Percentiles rank a stretch among this genome's conserved stretches.
These are phyloP conservation scores for Watsonalla binaria DNA, from an alignment of 2,888 invertebrate genomes.

Conservation along the genomic window DNA sequence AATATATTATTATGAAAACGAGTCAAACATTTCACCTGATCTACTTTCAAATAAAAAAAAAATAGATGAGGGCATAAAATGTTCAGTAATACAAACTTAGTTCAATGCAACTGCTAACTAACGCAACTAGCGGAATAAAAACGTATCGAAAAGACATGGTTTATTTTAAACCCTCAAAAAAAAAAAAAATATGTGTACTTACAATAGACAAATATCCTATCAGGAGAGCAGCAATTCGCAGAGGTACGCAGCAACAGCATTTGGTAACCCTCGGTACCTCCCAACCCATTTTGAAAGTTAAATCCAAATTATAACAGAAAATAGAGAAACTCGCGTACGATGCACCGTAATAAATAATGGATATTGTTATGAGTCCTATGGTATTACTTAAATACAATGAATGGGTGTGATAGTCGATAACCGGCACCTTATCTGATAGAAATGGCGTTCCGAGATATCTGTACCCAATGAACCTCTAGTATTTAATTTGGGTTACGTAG, in stretches of 20 bases:
- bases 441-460: slow-evolving; percentile 18
- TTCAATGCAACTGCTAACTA: too few relatives aligned
- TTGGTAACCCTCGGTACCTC: slow-evolving; percentile 42
- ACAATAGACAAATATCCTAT: slow-evolving; percentile 65
- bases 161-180: too few relatives aligned
- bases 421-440: slow-evolving; percentile 29
- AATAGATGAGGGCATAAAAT: too few relatives aligned
- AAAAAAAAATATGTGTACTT: slow-evolving; percentile 26
- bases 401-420: slow-evolving; percentile 11
- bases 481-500: neutral
- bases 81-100: too few relatives aligned
- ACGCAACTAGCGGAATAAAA: too few relatives aligned
- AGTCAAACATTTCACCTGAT: too few relatives aligned
- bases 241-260: slow-evolving; percentile 57
- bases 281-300: slow-evolving; percentile 20
- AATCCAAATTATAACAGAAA: neutral
- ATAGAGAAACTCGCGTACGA: neutral
- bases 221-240: slow-evolving; percentile 50
- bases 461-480: slow-evolving; percentile 15
- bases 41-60: too few relatives aligned
- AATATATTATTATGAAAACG: too few relatives aligned
- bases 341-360: neutral
- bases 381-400: neutral
- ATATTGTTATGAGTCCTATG: neutral
- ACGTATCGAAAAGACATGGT: too few relatives aligned